Conservation (phyloP, 2,113 vertebrate species). For the Ochotona princeps region DNA sequence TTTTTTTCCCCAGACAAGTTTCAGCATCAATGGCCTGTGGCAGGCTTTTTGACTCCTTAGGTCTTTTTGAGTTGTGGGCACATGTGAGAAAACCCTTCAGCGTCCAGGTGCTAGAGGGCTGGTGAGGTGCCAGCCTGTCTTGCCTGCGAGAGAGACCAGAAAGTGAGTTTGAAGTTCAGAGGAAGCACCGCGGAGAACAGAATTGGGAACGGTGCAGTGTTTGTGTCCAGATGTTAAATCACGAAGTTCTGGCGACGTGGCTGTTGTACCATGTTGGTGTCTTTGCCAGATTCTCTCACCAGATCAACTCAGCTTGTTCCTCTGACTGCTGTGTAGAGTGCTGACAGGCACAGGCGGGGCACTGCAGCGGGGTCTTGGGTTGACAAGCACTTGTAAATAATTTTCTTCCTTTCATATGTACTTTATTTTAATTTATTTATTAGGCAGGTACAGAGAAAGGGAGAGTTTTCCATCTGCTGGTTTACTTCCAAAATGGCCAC, state of each 20-base stretch:
- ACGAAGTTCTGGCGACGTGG: neutral
- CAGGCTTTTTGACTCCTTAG: neutral
- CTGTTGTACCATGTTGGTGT: neutral
- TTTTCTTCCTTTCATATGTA: constrained; percentile 38
- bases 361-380: neutral
- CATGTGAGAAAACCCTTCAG: neutral
- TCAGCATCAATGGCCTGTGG: neutral
- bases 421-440: constrained; percentile 8
- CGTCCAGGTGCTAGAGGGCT: neutral
- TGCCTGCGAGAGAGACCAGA: neutral
- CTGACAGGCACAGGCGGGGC: neutral
- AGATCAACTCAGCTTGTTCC: neutral
- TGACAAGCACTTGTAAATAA: neutral
- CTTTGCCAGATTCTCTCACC: neutral
- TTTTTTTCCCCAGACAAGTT: neutral
- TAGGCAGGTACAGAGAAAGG: too few relatives aligned
- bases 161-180: neutral
- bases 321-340: neutral
- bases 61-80: constrained; percentile 30
- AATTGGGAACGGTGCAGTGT: neutral
- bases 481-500: too few relatives aligned
- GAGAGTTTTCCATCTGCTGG: too few relatives aligned
- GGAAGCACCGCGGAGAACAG: neutral
- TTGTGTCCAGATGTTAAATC: neutral
- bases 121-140: neutral